These are phyloP conservation scores for Microctenopoma steveboyesi DNA, from an alignment of 2,797 vertebrate species.

Conservation along the genomic window DNA sequence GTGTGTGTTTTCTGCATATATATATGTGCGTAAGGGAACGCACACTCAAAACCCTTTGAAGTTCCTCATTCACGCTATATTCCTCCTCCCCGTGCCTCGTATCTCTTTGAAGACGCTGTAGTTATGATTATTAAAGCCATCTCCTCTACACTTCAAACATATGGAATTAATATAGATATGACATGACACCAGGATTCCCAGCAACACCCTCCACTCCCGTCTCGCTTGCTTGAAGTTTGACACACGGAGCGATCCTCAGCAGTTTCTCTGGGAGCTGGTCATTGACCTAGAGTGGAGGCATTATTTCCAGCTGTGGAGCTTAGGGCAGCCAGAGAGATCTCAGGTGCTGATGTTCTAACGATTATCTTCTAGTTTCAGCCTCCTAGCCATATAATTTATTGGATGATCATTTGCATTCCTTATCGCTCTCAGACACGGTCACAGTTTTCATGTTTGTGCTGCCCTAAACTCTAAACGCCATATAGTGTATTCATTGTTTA, in stretches of 20 bases:
- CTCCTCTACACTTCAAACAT: conserved; percentile 77
- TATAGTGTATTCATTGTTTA: conserved; percentile 4
- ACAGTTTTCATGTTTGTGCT: conserved; percentile 5
- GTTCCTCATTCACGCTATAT: conserved; percentile 72
- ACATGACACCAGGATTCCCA: conserved; percentile 52
- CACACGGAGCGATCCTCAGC: conserved; percentile 1
- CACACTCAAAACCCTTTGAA: conserved; percentile 69
- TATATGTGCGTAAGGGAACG: conserved; percentile 41
- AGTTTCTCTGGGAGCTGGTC: conserved; percentile 32
- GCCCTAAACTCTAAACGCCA: conserved; percentile 6
- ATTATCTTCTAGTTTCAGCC: conserved; percentile 6
- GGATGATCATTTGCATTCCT: conserved; percentile 18
- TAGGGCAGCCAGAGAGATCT: not conserved
- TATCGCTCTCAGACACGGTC: conserved; percentile 1
- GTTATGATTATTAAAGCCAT: conserved; percentile 74
- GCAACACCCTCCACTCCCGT: conserved; percentile 30
- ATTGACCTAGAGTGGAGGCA: conserved; percentile 17
- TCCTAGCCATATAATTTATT: conserved; percentile 14
- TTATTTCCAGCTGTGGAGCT: conserved; percentile 2
- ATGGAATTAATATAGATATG: conserved; percentile 77
- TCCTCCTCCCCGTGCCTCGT: conserved; percentile 66
- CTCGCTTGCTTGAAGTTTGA: conserved; percentile 40
- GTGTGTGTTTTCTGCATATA: conserved; percentile 44
- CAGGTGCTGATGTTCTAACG: conserved; percentile 27
- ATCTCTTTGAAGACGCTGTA: conserved; percentile 78